Conservation (phyloP, 1,140 invertebrate genomes). For the Ganaspis sp. region DNA sequence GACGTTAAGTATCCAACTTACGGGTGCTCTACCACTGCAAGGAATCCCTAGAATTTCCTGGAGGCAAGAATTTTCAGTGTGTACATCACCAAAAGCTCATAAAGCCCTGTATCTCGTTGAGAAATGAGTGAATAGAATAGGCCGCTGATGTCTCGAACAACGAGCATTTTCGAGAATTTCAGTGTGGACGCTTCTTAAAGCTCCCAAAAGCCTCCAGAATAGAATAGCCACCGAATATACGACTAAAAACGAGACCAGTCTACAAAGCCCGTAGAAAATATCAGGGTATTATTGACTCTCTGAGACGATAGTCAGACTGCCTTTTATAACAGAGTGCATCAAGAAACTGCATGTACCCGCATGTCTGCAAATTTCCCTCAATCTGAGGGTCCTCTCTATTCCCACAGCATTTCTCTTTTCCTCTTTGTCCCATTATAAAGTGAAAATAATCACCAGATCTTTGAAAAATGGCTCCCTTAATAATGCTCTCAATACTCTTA, state of each 20-base stretch:
- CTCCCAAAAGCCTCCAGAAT: constrained; percentile 13
- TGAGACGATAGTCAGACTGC: background rate
- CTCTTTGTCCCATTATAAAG: too few relatives aligned
- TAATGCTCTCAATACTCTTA: too few relatives aligned
- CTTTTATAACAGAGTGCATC: background rate
- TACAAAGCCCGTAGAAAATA: background rate
- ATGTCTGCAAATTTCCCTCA: background rate
- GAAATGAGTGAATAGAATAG: constrained; percentile 15
- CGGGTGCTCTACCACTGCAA: background rate
- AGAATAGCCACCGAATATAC: background rate
- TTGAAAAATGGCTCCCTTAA: background rate
- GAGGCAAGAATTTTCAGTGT: constrained; percentile 17
- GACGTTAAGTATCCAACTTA: constrained; percentile 47
- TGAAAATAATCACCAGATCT: background rate
- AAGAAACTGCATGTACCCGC: background rate
- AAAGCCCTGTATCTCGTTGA: background rate
- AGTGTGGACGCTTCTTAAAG: constrained; percentile 9
- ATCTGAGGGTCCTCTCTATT: background rate
- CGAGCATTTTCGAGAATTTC: background rate
- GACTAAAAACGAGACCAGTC: background rate
- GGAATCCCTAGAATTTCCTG: constrained; percentile 43
- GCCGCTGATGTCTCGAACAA: background rate
- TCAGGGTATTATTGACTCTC: background rate
- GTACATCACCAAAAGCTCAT: background rate
- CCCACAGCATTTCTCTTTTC: background rate